Evolutionary conservation across 1,140 invertebrate genomes (phyloP).

Genomic region (Penaeus chinensis): DNA sequence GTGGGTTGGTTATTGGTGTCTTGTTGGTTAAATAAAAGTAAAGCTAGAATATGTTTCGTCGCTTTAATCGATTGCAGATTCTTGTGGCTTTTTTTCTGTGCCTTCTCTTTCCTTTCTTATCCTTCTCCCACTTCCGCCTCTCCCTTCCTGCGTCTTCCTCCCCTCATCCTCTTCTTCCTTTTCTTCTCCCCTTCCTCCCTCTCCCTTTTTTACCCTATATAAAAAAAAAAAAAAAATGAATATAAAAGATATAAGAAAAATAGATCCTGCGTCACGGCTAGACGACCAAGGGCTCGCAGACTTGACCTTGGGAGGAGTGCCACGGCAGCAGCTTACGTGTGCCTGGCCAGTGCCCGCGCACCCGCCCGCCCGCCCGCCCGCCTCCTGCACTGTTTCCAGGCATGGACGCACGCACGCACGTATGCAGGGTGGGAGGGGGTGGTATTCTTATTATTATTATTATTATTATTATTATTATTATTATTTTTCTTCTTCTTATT

Average conservation of each 20-base stretch:
- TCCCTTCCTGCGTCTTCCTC: not conserved
- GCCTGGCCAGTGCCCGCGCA: not conserved
- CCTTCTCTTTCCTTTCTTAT: not conserved
- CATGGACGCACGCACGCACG: too few relatives aligned
- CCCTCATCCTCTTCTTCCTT: not conserved
- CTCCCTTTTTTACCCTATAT: too few relatives aligned
- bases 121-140: not conserved
- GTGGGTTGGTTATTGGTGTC: too few relatives aligned
- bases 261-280: too few relatives aligned
- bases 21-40: too few relatives aligned
- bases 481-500: not conserved
- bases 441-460: not conserved
- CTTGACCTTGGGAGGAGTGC: too few relatives aligned
- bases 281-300: too few relatives aligned
- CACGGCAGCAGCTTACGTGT: not conserved
- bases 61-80: not conserved
- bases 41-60: not conserved
- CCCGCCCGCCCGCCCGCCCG: not conserved
- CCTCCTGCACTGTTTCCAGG: not conserved
- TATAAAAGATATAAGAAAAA: too few relatives aligned
- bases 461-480: not conserved
- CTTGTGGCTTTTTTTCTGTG: not conserved
- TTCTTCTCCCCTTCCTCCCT: not conserved
- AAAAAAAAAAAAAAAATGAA: too few relatives aligned
- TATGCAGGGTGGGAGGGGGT: too few relatives aligned